Evolutionary conservation across 1,140 invertebrate species (phyloP).

Genomic region (Asobara japonica): DNA sequence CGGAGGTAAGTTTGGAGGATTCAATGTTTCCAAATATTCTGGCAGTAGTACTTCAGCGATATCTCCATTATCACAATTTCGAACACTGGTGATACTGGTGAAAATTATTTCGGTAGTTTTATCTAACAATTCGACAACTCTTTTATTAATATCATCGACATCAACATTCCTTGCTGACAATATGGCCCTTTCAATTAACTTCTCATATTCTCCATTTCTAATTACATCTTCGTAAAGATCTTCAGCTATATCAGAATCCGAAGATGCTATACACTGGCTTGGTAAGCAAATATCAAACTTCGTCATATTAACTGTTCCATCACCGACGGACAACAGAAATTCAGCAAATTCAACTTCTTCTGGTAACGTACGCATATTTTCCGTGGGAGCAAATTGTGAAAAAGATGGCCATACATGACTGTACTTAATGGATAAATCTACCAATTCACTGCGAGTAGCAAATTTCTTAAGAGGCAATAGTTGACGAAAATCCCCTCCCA

Average conservation of each 20-base stretch:
- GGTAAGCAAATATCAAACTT: conserved; percentile 28
- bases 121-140: conserved; percentile 28
- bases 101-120: conserved; percentile 16
- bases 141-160: conserved; percentile 35
- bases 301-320: conserved; percentile 20
- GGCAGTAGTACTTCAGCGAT: neutral
- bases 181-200: conserved; percentile 29
- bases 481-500: conserved; percentile 47
- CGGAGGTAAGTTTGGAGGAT: conserved; percentile 2
- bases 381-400: conserved; percentile 28
- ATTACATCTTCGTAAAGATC: conserved; percentile 19
- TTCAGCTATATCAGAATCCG: conserved; percentile 7
- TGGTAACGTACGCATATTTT: conserved; percentile 29
- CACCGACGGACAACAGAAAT: conserved; percentile 30
- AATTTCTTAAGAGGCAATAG: conserved; percentile 37
- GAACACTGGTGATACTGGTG: neutral
- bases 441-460: conserved; percentile 38
- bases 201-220: conserved; percentile 11
- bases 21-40: conserved; percentile 32
- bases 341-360: conserved; percentile 32
- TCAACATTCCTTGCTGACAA: conserved; percentile 30
- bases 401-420: conserved; percentile 32
- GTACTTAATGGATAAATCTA: conserved; percentile 35
- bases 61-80: neutral
- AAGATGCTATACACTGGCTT: neutral